Base-by-base conservation (phyloP, 2,113 vertebrate genomes). In the Ictalurus punctatus region DNA sequence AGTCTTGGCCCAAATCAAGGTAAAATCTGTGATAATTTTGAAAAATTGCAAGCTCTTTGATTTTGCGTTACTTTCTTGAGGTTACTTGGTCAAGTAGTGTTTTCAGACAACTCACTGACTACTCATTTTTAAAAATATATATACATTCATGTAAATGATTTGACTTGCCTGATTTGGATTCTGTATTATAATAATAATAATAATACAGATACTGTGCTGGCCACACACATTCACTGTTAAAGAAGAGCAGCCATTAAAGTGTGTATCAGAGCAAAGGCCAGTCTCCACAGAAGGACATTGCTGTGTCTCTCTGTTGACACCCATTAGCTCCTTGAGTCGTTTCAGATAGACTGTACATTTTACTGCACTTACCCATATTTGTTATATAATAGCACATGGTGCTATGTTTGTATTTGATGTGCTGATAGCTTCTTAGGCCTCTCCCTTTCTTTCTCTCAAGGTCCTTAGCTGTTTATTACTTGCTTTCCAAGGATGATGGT, bases 401-500 rank as follows among this genome's bases (percentile, higher is more conserved):
- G 21, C 81, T 40, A 56, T 61, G 30, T 63, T 83, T 83, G 58
- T 63, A 44, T 59, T 76, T 27, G 16, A 83, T 48, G 25, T 61
- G 54, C 63, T 25, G n/a, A 56, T 44, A 83, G 52, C 80, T 52
- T 58, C 87, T 30, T 83, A 58, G 27, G 56, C 25, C 56, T 83
- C 67, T 73, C 67, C 40, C 30, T 67, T 52, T 81, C 78, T 85
- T 59, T 59, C 21, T 58, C 52, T 78, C 13, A 73, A 69, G 59
- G 40, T 63, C 59, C 58, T 83, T 27, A 85, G n/a, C 61, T 67
- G 37, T 84, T 52, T 91, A 95, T 94, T 92, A 94, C 94, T 94
- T 91, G 91, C 88, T 82, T 91, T 92, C 87, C 87, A 73, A 90
- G 88, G 78, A 92, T 92, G 90, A 90, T 91, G 92, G 30, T 59